These are phyloP conservation scores for Picus viridis DNA, from an alignment of 2,797 vertebrate genomes.

Conservation along the genomic window DNA sequence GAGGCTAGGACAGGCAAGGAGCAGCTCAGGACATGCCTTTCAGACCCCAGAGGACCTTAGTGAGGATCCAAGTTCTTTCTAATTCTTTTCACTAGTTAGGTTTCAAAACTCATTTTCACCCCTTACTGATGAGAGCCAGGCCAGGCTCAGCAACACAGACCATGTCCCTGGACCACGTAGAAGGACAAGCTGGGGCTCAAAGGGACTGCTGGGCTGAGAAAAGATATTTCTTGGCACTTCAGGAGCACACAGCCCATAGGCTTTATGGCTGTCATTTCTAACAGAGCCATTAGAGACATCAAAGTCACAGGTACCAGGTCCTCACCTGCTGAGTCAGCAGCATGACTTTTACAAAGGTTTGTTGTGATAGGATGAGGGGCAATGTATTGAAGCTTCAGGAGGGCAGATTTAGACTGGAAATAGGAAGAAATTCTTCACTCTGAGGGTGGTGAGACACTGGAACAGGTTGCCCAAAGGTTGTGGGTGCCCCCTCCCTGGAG, in stretches of 20 bases:
- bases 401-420: too few relatives aligned
- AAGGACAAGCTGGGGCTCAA: rapidly evolving
- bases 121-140: background rate
- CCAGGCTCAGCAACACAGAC: rapidly evolving
- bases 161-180: rapidly evolving
- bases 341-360: too few relatives aligned
- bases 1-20: rapidly evolving
- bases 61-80: background rate
- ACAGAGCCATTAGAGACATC: background rate
- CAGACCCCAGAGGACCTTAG: background rate
- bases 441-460: too few relatives aligned
- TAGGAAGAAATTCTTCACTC: too few relatives aligned
- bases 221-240: background rate
- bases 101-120: background rate
- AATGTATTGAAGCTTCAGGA: too few relatives aligned
- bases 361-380: too few relatives aligned
- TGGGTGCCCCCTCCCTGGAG: too few relatives aligned
- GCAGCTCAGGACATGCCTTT: background rate
- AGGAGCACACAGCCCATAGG: background rate
- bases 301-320: background rate
- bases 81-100: background rate
- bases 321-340: background rate
- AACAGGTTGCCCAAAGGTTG: too few relatives aligned
- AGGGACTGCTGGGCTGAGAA: background rate
- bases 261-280: background rate